Conservation (phyloP, 2,888 invertebrate genomes). For the Agrotis ipsilon region DNA sequence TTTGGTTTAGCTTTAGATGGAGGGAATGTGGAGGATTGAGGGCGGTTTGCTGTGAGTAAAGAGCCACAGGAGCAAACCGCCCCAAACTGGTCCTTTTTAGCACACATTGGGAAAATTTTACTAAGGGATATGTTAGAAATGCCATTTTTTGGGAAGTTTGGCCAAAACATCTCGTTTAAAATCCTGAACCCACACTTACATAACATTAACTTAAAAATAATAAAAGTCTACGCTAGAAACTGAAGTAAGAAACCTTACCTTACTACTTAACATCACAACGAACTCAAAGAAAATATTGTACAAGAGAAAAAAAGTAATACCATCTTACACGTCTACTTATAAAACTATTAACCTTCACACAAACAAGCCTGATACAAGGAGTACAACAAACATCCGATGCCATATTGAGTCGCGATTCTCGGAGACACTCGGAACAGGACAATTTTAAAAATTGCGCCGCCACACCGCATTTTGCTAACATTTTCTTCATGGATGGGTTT, state of each 20-base stretch:
- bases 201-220: not conserved
- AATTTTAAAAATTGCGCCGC: slow-evolving; percentile 71
- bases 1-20: slow-evolving; percentile 10
- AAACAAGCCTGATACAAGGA: slow-evolving; percentile 10
- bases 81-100: not conserved
- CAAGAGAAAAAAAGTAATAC: not conserved
- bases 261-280: not conserved
- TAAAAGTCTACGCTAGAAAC: not conserved
- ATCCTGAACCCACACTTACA: not conserved
- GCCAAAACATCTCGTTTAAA: not conserved
- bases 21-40: not conserved
- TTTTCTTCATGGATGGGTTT: slow-evolving; percentile 72
- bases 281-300: not conserved
- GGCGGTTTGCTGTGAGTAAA: not conserved
- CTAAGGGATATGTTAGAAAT: no score
- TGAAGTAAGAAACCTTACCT: not conserved
- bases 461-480: slow-evolving; percentile 65
- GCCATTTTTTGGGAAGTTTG: not conserved
- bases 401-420: slow-evolving; percentile 42
- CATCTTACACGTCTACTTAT: not conserved
- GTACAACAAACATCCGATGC: slow-evolving; percentile 33
- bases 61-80: no score
- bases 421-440: slow-evolving; percentile 57
- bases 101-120: not conserved
- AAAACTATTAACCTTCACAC: slow-evolving; percentile 14